Base-by-base conservation (phyloP, 2,888 invertebrate genomes). In the Microplitis deprimator region DNA sequence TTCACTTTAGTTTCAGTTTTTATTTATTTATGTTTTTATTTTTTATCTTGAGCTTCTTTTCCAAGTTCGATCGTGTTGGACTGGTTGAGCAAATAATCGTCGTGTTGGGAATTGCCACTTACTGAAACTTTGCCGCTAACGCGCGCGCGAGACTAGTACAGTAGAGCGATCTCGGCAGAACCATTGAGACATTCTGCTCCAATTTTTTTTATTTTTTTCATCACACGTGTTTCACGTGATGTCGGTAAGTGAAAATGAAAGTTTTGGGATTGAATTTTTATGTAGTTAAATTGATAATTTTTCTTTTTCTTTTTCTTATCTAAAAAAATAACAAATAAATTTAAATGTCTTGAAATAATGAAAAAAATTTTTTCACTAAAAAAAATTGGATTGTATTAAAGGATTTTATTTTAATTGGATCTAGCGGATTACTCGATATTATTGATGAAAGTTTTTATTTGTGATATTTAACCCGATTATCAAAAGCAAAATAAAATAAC, bases 121-220 rank as follows among this genome's bases (percentile, higher is more conserved):
- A 75, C 78, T 65, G 81, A 84, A 87, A 87, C 77, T 85, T 85
- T 73, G 79, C 79, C 79, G 79, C 82, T 83, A 84, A 85, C 84
- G 79, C 41, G 65, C 84, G 79, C 38, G 64, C 50, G 68, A 70
- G 76, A 13, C 50, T 50, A 50, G 50, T 50, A 13, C 13, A 50
- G 29, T 29, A 50, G 73, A 78, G 75, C 72, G 71, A 69, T 70
- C 70, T 59, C 68, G 59, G 67, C 50, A 13, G 10, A 50, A 50
- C 50, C 50, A 50, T 50, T 50, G 50, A 64, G 20, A 17, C 17
- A 20, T 64, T 50, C 20, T 7, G 64, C 8, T 64, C 20, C 4
- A 60, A 60, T 8, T 64, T 64, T 64, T 17, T 62, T 62, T 64
- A 17, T 64, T 64, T 64, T 7, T 64, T 64, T 64, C 64, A 20